These are phyloP conservation scores for Onychomys torridus DNA, from an alignment of 2,797 vertebrate genomes.

Conservation along the genomic window DNA sequence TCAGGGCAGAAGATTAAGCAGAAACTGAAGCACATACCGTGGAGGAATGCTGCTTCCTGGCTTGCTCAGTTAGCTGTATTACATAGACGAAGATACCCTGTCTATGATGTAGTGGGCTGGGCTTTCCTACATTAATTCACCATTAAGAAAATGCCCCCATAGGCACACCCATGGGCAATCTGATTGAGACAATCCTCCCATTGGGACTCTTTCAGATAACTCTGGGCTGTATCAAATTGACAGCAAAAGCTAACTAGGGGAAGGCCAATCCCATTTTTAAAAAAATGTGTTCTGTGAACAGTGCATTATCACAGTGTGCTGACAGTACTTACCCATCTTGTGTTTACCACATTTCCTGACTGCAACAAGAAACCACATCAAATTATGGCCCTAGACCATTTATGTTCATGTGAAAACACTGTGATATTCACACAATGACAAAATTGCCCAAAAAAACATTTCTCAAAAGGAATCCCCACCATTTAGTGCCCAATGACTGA, in stretches of 20 bases:
- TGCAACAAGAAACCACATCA: background rate
- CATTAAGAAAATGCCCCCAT: background rate
- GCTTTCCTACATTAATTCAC: background rate
- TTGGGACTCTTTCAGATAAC: background rate
- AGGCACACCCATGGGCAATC: background rate
- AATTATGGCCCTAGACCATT: background rate
- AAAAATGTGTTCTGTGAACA: background rate
- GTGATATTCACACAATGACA: background rate
- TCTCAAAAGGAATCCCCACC: background rate
- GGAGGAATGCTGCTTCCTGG: too few species aligned
- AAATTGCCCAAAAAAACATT: background rate
- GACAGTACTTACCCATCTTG: background rate
- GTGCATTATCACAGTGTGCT: background rate
- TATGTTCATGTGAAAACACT: too few species aligned
- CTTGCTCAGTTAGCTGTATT: too few species aligned
- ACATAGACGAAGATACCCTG: too few species aligned
- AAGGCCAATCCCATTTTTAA: background rate
- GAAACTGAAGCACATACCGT: too few species aligned
- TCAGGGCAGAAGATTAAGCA: background rate
- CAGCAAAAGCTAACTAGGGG: background rate
- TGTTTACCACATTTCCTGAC: background rate
- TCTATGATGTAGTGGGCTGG: background rate
- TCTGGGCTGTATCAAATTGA: background rate
- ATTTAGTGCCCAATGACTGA: background rate
- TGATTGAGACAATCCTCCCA: background rate